A percentile compares a stretch with the other conserved stretches of the same genome.
Evolutionary conservation across 2,113 vertebrate species (phyloP).

Genomic region (Pelmatolapia mariae): DNA sequence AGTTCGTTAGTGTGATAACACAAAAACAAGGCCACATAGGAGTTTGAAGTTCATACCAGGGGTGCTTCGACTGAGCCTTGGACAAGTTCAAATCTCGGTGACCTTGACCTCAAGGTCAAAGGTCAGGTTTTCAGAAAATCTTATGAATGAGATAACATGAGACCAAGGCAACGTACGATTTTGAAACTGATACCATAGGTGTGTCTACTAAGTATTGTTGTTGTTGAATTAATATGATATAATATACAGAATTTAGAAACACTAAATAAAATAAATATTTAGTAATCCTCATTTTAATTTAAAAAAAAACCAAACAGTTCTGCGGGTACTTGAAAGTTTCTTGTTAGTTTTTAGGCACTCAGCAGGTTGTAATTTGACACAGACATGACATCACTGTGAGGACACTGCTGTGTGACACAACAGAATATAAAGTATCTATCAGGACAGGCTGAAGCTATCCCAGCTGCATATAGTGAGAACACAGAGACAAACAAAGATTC

Average conservation of each 20-base stretch:
- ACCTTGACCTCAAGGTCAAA: background rate
- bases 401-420: background rate
- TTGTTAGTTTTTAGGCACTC: background rate
- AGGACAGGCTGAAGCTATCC: background rate
- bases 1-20: background rate
- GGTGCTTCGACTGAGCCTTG: background rate
- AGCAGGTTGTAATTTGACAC: background rate
- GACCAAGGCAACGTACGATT: background rate
- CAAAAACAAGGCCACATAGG: background rate
- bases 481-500: background rate
- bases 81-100: background rate
- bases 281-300: rapidly evolving
- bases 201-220: background rate
- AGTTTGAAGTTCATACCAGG: background rate
- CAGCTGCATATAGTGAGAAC: background rate
- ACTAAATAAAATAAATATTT: background rate
- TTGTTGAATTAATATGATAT: background rate
- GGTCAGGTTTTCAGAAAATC: background rate
- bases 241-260: background rate
- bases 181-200: background rate
- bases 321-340: background rate
- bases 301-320: background rate
- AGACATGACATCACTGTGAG: background rate
- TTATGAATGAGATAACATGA: background rate
- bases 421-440: background rate